Base-by-base conservation (phyloP, 2,113 vertebrate species). In the Gallinago undulata region DNA sequence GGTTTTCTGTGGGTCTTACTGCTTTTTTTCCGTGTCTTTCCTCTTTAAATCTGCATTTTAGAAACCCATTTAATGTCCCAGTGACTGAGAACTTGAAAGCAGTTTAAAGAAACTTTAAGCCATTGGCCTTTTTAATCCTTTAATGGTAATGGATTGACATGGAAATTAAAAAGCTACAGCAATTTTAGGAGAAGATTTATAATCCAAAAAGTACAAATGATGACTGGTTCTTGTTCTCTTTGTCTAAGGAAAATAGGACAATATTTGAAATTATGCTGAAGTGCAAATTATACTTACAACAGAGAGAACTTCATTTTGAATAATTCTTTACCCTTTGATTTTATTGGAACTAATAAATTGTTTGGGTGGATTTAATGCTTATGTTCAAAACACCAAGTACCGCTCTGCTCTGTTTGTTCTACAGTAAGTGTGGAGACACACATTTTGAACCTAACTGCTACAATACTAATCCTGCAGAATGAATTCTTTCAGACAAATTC, bases 61-160 rank as follows among this genome's bases (percentile, higher is more conserved):
- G 48, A 84, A 90, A 83, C 74, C 53, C 4, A 43, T 78, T 83
- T 90, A 17, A 67, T 78, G 56, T 89, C n/a, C 39, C 25, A 75
- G 57, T 68, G 77, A 75, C 64, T 80, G 77, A 87, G 69, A 94
- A 88, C 84, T 87, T 94, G 68, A 90, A 96, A 93, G 69, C 62
- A 56, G 66, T 93, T 94, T 92, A 89, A 78, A 95, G 82, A 94
- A 93, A 89, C 43, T 75, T 78, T 89, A 97, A 95, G 90, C 64
- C 67, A 69, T 63, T 0, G 0, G 43, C 53, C 57, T 87, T 89
- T 94, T 69, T 93, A 95, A 95, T 96, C 63, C 77, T 48, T 72
- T 95, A 90, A 87, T 85, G 88, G 66, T 84, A 85, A 91, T 76
- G 63, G 80, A 53, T 89, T 91, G 74, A 87, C 95, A 96, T 76